Conservation (phyloP, 2,797 vertebrate genomes). For the Gila robusta region DNA sequence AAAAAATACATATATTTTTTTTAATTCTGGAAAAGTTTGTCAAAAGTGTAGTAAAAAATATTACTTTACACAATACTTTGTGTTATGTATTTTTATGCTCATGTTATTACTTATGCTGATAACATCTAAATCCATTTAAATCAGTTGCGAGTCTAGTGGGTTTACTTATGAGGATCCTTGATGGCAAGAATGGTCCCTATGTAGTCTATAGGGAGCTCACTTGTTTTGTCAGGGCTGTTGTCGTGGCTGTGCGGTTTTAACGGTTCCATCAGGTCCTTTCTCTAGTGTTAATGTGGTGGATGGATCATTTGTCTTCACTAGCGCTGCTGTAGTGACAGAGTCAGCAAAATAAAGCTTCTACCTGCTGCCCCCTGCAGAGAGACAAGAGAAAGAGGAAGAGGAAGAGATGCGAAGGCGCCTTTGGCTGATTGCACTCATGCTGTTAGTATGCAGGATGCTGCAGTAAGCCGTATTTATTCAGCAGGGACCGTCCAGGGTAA, state of each 20-base stretch:
- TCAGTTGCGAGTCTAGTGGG: not conserved
- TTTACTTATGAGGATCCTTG: not conserved
- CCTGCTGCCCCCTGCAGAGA: slow-evolving; percentile 37
- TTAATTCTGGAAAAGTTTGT: not conserved
- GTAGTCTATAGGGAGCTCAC: not conserved
- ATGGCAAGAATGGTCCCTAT: not conserved
- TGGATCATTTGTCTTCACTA: slow-evolving; percentile 47
- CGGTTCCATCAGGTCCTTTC: slow-evolving; percentile 9
- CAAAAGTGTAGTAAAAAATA: not conserved
- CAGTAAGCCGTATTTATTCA: slow-evolving; percentile 54
- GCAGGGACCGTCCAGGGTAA: slow-evolving; percentile 55
- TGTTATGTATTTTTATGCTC: not conserved
- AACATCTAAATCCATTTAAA: not conserved
- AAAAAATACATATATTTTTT: not conserved
- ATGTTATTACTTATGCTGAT: not conserved
- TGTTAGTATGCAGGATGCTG: slow-evolving; percentile 38
- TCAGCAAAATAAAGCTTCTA: slow-evolving; percentile 41
- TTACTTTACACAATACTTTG: not conserved
- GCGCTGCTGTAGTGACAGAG: slow-evolving; percentile 19
- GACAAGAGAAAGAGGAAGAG: slow-evolving; percentile 41
- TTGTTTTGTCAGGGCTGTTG: slow-evolving; percentile 15
- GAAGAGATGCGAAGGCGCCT: slow-evolving; percentile 48
- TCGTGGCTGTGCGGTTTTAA: not conserved
- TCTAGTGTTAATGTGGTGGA: slow-evolving; percentile 18
- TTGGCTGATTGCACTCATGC: slow-evolving; percentile 62